Evolutionary conservation across 2,113 vertebrate species (phyloP).

Genomic region (Hippolais icterina): DNA sequence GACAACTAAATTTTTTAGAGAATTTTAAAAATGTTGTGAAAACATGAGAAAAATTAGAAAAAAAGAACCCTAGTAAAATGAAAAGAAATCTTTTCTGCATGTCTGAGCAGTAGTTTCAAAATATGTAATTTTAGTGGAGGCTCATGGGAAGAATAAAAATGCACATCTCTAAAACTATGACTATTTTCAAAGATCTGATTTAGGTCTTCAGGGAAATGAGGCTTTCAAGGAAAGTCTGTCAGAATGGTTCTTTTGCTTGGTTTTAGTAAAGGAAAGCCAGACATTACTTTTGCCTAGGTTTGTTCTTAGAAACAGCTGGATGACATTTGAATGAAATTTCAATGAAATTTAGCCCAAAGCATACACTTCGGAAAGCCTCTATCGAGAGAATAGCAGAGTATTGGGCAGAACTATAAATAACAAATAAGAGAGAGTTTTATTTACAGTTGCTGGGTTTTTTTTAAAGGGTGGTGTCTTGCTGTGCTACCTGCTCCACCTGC

Average conservation of each 20-base stretch:
- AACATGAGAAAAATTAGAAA: not conserved
- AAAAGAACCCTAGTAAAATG: not conserved
- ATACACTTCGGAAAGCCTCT: not conserved
- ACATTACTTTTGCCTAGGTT: not conserved
- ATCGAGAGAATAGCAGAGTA: not conserved
- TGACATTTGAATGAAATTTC: not conserved
- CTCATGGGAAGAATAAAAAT: not conserved
- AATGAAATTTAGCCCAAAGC: not conserved
- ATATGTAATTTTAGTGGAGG: not conserved
- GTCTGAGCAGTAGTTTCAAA: not conserved
- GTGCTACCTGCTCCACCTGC: not conserved
- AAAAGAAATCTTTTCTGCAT: not conserved
- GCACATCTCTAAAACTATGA: not conserved
- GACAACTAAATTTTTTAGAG: not conserved
- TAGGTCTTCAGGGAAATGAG: not conserved
- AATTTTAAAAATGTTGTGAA: not conserved
- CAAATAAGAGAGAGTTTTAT: not conserved
- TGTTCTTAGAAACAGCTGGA: not conserved
- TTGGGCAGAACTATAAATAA: not conserved
- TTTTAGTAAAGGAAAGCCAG: not conserved
- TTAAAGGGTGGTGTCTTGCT: not conserved
- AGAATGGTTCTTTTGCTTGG: not conserved
- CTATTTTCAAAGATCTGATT: not conserved
- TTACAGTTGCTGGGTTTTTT: not conserved
- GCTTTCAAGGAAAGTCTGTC: slow-evolving; percentile 9